Percentiles rank a stretch among this genome's conserved stretches.
phyloP scores from a whole-genome alignment of 2,113 vertebrate species.

The Pogona vitticeps region DNA sequence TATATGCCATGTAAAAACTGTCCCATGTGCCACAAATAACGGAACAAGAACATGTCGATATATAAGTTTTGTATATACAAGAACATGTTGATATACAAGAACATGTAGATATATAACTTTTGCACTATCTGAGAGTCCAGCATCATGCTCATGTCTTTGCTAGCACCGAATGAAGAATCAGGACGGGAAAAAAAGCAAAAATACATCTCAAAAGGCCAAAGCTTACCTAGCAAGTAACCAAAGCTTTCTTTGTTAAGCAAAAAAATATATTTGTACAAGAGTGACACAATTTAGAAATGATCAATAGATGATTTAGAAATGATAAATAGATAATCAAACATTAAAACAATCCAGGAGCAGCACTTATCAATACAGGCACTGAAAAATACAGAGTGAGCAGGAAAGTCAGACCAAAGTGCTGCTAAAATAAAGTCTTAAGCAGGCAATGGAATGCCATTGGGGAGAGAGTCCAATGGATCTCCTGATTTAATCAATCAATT shows the following conservation, averaged over 20 bases:
- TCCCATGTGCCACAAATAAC: not conserved
- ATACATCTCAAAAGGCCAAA: not conserved
- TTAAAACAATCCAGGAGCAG: not conserved
- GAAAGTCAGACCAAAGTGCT: not conserved
- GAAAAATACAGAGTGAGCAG: not conserved
- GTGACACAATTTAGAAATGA: not conserved
- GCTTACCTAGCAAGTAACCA: not conserved
- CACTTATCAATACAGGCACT: not conserved
- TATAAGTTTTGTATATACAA: not conserved
- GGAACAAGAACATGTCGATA: not conserved
- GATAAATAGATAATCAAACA: not conserved
- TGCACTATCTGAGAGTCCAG: no score
- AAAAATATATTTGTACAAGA: not conserved
- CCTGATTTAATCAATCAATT: slow-evolving; percentile 13
- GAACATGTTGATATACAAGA: no score
- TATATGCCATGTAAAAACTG: not conserved
- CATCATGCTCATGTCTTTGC: no score
- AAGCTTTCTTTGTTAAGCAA: not conserved
- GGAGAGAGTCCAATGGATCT: not conserved
- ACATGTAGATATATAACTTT: no score
- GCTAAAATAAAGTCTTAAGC: not conserved
- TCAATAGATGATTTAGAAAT: not conserved
- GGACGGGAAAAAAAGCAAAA: not conserved
- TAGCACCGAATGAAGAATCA: not conserved
- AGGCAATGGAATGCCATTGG: not conserved